These are phyloP conservation scores for Hydroisotoma schaefferi DNA, from an alignment of 2,888 invertebrate species.

Conservation along the genomic window DNA sequence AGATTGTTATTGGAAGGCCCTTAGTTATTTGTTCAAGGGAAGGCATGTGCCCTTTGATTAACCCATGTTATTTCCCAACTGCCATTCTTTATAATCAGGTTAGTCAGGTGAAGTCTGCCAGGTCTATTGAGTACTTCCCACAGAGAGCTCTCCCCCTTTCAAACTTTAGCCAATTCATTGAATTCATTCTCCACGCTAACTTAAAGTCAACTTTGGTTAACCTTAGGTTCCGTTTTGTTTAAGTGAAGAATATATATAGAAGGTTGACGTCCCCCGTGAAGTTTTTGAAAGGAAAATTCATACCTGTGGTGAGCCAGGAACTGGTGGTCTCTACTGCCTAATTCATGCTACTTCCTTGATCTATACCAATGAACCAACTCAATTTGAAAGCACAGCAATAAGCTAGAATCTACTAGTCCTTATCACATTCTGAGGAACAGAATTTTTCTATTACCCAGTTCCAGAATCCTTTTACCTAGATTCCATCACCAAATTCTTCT, in stretches of 20 bases:
- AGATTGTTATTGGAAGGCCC: constrained; percentile 22
- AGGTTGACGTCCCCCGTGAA: constrained; percentile 45
- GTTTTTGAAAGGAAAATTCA: constrained; percentile 45
- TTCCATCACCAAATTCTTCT: too few relatives aligned
- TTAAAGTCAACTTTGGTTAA: constrained; percentile 8
- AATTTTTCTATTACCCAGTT: too few relatives aligned
- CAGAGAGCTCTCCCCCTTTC: constrained; percentile 8
- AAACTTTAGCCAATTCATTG: constrained; percentile 8
- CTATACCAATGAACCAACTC: too few relatives aligned
- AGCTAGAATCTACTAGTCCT: too few relatives aligned
- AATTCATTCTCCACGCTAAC: background rate
- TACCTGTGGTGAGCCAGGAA: constrained; percentile 38
- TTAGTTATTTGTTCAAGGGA: constrained; percentile 45
- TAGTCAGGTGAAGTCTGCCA: constrained; percentile 21
- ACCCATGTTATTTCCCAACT: constrained; percentile 30
- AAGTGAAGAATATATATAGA: constrained; percentile 14
- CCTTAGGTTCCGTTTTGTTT: constrained; percentile 11
- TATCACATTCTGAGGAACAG: too few relatives aligned
- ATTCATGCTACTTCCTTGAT: constrained; percentile 13
- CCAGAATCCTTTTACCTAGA: too few relatives aligned
- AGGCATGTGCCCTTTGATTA: constrained; percentile 47
- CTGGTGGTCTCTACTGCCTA: constrained; percentile 33
- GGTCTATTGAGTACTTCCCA: constrained; percentile 11
- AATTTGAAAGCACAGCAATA: too few relatives aligned
- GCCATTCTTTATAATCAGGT: constrained; percentile 18